Conservation (phyloP, 2,113 vertebrate species). For the Callopanchax toddi region DNA sequence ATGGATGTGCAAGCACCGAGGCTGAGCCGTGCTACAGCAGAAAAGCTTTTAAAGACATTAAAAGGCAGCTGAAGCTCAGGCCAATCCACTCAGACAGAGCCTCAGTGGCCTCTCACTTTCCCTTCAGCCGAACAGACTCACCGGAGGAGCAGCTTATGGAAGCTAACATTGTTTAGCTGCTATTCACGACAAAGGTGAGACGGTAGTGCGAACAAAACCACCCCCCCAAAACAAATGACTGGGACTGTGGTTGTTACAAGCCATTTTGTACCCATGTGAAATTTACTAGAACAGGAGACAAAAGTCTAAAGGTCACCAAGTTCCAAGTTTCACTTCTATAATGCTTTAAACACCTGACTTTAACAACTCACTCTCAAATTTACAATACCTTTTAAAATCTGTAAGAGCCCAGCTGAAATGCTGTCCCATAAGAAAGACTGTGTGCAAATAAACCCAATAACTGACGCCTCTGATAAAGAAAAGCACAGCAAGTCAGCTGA, state of each 20-base stretch:
- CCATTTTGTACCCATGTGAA: background rate
- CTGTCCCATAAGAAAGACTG: background rate
- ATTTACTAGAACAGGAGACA: background rate
- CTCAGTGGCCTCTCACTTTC: constrained; percentile 41
- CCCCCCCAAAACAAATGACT: constrained; percentile 25
- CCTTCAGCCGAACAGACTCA: constrained; percentile 57
- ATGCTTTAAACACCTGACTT: background rate
- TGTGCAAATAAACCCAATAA: constrained; percentile 9
- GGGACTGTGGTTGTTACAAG: background rate
- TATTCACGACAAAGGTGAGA: constrained; percentile 19
- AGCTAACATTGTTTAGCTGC: constrained; percentile 49
- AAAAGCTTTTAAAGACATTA: constrained; percentile 79
- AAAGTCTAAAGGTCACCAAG: constrained; percentile 13
- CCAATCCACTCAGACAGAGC: constrained; percentile 68
- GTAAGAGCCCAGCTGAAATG: background rate
- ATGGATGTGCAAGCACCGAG: constrained; percentile 24
- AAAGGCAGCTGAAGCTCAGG: constrained; percentile 51
- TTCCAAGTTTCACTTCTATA: background rate
- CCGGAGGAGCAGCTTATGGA: constrained; percentile 44
- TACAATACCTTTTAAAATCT: background rate
- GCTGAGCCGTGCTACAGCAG: constrained; percentile 37
- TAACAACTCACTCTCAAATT: background rate
- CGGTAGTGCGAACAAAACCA: background rate
- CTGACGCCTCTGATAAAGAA: constrained; percentile 2
- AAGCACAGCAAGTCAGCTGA: background rate